Conservation (phyloP, 2,888 invertebrate genomes). For the Orchesella flavescens region DNA sequence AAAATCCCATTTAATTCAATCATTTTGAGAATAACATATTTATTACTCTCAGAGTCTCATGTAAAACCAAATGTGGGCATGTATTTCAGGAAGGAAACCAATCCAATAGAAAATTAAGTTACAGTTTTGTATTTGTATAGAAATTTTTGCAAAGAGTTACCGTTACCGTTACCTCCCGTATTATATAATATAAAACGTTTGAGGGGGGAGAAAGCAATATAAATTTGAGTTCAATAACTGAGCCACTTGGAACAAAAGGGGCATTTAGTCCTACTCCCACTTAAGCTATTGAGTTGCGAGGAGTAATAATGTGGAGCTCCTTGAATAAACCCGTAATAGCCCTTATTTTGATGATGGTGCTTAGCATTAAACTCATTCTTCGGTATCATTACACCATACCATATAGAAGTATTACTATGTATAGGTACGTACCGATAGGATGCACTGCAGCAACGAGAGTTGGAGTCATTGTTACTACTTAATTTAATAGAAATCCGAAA, state of each 20-base stretch:
- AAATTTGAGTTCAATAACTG: conserved; percentile 50
- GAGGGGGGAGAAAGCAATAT: background rate
- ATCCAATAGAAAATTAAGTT: no score
- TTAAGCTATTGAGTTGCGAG: conserved; percentile 19
- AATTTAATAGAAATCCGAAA: conserved; percentile 64
- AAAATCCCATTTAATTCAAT: no score
- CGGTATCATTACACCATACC: conserved; percentile 35
- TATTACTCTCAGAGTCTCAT: no score
- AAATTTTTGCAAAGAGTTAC: no score
- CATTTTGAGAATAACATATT: no score
- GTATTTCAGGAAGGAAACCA: no score
- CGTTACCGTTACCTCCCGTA: no score
- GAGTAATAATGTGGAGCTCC: conserved; percentile 56
- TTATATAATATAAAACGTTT: no score
- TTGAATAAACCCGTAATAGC: conserved; percentile 62
- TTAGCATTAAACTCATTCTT: conserved; percentile 55
- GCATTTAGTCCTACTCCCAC: conserved; percentile 17
- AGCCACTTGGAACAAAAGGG: conserved; percentile 13
- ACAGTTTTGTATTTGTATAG: no score
- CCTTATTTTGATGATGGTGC: conserved; percentile 62
- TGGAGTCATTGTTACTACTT: conserved; percentile 35
- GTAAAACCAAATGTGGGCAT: no score
- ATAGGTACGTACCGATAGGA: background rate
- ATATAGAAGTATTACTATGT: background rate
- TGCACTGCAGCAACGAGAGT: background rate